Base-by-base conservation (phyloP, 2,888 invertebrate genomes). In the Caenorhabditis sp. region DNA sequence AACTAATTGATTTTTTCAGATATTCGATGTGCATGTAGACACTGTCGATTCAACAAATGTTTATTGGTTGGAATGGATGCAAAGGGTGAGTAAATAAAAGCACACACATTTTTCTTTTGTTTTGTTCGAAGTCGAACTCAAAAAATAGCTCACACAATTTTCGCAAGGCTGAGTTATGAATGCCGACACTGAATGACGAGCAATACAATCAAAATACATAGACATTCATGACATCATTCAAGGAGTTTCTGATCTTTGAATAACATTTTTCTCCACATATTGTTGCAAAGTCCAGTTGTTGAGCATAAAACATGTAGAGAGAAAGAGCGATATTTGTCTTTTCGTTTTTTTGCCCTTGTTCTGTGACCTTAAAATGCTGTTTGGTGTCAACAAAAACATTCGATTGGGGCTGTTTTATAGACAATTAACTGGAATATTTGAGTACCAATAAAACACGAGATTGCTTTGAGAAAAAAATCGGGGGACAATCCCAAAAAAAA, bases 11-110 rank as follows among this genome's bases (percentile, higher is more conserved):
- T 31, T 43, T 58, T 57, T 81, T 55, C 65, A 85, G 85, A 84
- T 64, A 83, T 84, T 53, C 84, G 85, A 70, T 85, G 85, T 68
- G 85, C 85, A 8, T 85, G 85, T 54, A 79, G 85, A 54, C 85
- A 85, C 51, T 85, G 85, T 58, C 84, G 86, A 19, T 86, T 87
- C 76, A 85, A 85, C 69, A 86, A 86, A 74, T 86, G 86, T 73
- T 68, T 87, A 23, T 69, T 81, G 26, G 86, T 86, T 24, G 86
- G 86, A 14, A 86, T 86, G 86, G 86, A 86, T 64, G 85, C 86
- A n/a, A 82, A 85, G 81, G 85, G 84, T 85, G 17, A 62, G 73
- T 12, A 14, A 43, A 43, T 43, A 10, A 43, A 43, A 43, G 14
- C 3, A 14, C 6, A 43, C 36, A 36, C 36, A 36, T 8, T 8